Evolutionary conservation across 2,797 vertebrate genomes (phyloP), one percentile per base, ranked within the genome.

Genomic region (Scarus forsteni): DNA sequence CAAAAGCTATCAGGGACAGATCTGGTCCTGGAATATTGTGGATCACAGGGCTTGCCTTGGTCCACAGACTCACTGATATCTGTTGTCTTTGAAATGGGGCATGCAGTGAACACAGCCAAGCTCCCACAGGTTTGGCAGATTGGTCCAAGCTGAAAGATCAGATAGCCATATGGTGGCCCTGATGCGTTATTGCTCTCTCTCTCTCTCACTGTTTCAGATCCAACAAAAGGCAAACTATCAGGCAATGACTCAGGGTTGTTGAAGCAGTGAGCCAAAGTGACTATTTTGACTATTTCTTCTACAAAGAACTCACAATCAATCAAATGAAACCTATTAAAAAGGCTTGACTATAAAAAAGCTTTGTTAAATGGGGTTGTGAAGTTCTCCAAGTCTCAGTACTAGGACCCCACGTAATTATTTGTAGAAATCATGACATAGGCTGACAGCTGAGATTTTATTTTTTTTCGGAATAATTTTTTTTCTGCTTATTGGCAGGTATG

Each of bases 111-210:
- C 52, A 63, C 58, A 65, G 80, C 74, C 70, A 44, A 79, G 78
- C 77, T 83, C 90, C 86, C 76, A 71, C 83, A 73, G 75, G 70
- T 81, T 84, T 4, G 39, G 79, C 84, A 85, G 81, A 82, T 70
- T 80, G 80, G 83, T 73, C 79, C 79, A 60, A 48, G 56, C 80
- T 80, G 77, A 81, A 72, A 80, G 80, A 89, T 88, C 81, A 81
- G 77, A 89, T 73, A 61, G 66, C 87, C 88, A 87, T 89, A 89
- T 89, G 89, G 79, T 65, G 64, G 70, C 52, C 80, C 86, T 76
- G 87, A 86, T 86, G 86, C 81, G 63, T n/a, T 60, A 49, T 27
- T 70, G 63, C 69, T 75, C 66, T 75, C 73, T 51, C 66, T 75
- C 73, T 51, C 63, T 45, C 56, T 5, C 27, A 27, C 0, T 66